phyloP scores from a whole-genome alignment of 2,888 invertebrate genomes.

The Chymomyza amoena region DNA sequence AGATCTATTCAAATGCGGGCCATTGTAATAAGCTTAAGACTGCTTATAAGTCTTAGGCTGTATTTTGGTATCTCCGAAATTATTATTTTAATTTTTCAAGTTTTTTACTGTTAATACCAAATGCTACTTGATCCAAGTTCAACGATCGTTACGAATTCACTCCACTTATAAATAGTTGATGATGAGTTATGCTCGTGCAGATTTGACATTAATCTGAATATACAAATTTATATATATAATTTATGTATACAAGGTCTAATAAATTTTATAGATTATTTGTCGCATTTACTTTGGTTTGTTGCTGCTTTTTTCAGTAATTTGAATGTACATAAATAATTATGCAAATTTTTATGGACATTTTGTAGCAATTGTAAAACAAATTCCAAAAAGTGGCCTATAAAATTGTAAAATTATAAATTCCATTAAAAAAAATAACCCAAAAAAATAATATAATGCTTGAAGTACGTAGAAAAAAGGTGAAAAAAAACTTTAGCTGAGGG shows the following conservation, averaged over 20 bases:
- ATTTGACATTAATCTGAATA: neutral
- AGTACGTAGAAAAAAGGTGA: constrained; percentile 39
- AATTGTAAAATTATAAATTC: constrained; percentile 54
- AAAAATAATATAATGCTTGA: neutral
- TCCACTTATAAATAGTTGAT: neutral
- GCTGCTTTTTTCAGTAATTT: constrained; percentile 53
- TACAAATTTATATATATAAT: neutral
- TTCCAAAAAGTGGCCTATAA: neutral
- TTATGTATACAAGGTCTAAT: neutral
- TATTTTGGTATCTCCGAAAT: neutral
- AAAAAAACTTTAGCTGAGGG: neutral
- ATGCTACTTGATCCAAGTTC: neutral
- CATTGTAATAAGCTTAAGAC: no score
- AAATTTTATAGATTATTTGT: constrained; percentile 66
- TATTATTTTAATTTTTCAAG: neutral
- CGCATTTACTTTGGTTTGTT: constrained; percentile 63
- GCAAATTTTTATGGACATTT: constrained; percentile 48
- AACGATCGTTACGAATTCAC: neutral
- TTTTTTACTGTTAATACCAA: neutral
- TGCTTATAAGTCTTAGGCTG: no score
- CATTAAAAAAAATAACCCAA: constrained; percentile 24
- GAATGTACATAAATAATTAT: constrained; percentile 49
- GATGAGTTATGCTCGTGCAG: neutral
- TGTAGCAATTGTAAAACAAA: constrained; percentile 52
- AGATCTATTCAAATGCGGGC: no score